Base-by-base conservation (phyloP, 2,888 invertebrate species). In the Conops quadrifasciatus region DNA sequence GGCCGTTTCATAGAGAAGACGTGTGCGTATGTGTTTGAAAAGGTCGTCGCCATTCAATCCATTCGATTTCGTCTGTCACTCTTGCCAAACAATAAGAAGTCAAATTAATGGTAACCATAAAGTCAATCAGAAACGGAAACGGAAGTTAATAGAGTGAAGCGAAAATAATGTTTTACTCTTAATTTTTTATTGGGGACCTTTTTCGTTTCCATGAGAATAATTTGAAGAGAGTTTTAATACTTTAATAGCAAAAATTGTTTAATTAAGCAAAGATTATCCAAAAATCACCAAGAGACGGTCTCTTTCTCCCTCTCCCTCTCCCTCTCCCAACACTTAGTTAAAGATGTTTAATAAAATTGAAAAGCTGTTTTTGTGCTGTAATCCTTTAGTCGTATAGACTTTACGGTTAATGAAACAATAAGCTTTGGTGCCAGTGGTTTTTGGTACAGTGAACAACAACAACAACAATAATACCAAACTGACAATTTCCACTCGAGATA, bases 351-450 rank as follows among this genome's bases (percentile, higher is more conserved):
- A 9, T 36, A 36, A 36, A 9, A 36, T 36, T 36, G 36, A 36
- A 36, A 36, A 36, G 9, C n/a, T n/a, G 36, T 4, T 36, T 36
- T 36, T 36, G 24, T 15, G 19, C 26, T 28, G 15, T 59, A 58
- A 59, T 47, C n/a, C 43, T 16, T 59, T 58, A 56, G 53, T 73
- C 79, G 80, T 81, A 81, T 82, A 83, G 81, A 79, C 83, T 80
- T 81, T 81, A 80, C 78, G 81, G 79, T 74, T 78, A 79, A 82
- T 82, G 81, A 83, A 81, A 81, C 79, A 83, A 82, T 82, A 81
- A 79, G 75, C 76, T 78, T 78, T 64, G 73, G 72, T 66, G 58
- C 73, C 76, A 77, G 75, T 77, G 74, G 75, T 71, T 74, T 69
- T 62, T 43, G 30, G 49, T 58, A n/a, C 26, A 49, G 16, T 26